phyloP scores from a whole-genome alignment of 2,888 invertebrate species.

The Isotomurus palustris region DNA sequence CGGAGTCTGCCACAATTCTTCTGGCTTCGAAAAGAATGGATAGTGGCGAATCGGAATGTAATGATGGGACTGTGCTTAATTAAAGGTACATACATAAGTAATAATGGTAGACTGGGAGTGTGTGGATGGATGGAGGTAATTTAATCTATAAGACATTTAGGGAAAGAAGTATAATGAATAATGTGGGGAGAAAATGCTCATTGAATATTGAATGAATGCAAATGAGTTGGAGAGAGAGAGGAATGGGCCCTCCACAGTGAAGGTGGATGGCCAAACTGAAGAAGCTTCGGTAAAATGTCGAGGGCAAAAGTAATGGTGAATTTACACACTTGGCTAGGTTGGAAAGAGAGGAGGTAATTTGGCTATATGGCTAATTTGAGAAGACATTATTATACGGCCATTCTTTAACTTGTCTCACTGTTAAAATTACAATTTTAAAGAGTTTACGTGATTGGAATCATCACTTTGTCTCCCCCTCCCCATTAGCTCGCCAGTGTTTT shows the following conservation, averaged over 20 bases:
- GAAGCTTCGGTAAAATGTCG: background rate
- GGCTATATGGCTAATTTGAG: slow-evolving; percentile 4
- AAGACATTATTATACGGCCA: slow-evolving; percentile 5
- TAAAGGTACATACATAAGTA: too few species aligned
- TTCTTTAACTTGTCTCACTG: slow-evolving; percentile 6
- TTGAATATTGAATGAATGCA: slow-evolving; percentile 44
- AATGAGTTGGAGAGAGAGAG: slow-evolving; percentile 24
- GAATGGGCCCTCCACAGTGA: background rate
- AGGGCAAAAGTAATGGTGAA: background rate
- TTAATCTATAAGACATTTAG: too few species aligned
- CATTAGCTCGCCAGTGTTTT: too few species aligned
- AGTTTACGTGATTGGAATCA: slow-evolving; percentile 37
- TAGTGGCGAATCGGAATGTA: too few species aligned
- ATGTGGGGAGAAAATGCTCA: slow-evolving; percentile 43
- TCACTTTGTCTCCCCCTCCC: slow-evolving; percentile 19
- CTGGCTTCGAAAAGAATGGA: too few species aligned
- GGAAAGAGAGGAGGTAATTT: background rate
- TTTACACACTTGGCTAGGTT: too few species aligned
- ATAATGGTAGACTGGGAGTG: too few species aligned
- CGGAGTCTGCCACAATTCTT: too few species aligned
- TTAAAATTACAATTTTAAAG: slow-evolving; percentile 20
- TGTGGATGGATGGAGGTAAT: too few species aligned
- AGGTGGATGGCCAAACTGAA: background rate
- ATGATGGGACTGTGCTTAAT: too few species aligned
- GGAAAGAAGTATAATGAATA: slow-evolving; percentile 37